phyloP scores from a whole-genome alignment of 2,113 vertebrate genomes.

The Lethenteron camtschaticum region DNA sequence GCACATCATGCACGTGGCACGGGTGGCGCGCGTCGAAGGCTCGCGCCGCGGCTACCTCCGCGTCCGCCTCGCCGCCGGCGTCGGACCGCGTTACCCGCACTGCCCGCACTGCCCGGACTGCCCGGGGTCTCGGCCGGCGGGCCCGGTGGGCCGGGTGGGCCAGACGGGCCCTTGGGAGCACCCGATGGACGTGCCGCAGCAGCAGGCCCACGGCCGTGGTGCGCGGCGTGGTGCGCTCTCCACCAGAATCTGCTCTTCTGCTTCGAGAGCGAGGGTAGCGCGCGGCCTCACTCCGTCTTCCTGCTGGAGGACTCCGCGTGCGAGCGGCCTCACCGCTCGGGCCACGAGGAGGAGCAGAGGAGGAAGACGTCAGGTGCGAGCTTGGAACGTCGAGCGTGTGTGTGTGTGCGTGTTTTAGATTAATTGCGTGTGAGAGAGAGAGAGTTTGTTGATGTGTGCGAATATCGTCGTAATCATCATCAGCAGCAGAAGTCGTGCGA shows the following conservation, averaged over 20 bases:
- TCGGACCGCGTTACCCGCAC: too few species aligned
- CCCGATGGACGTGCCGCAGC: neutral
- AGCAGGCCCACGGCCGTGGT: neutral
- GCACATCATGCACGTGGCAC: neutral
- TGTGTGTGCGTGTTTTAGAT: too few species aligned
- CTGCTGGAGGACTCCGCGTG: neutral
- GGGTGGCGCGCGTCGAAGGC: neutral
- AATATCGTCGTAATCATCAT: too few species aligned
- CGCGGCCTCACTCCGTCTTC: neutral
- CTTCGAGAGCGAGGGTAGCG: slow-evolving; percentile 2
- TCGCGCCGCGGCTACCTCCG: neutral
- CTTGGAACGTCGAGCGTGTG: neutral
- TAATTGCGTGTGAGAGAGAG: too few species aligned
- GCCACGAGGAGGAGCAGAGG: slow-evolving; percentile 1
- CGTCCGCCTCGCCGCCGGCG: too few species aligned
- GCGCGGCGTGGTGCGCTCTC: neutral
- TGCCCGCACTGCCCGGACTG: too few species aligned
- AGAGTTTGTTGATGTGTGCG: too few species aligned
- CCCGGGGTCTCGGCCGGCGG: too few species aligned
- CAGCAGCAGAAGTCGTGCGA: too few species aligned
- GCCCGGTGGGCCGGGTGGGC: too few species aligned
- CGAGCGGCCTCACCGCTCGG: neutral
- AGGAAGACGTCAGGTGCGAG: neutral
- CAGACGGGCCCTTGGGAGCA: too few species aligned
- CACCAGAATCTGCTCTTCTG: slow-evolving; percentile 5